Evolutionary conservation across 2,888 invertebrate genomes (phyloP).

Genomic region (Parnassius mnemosyne): DNA sequence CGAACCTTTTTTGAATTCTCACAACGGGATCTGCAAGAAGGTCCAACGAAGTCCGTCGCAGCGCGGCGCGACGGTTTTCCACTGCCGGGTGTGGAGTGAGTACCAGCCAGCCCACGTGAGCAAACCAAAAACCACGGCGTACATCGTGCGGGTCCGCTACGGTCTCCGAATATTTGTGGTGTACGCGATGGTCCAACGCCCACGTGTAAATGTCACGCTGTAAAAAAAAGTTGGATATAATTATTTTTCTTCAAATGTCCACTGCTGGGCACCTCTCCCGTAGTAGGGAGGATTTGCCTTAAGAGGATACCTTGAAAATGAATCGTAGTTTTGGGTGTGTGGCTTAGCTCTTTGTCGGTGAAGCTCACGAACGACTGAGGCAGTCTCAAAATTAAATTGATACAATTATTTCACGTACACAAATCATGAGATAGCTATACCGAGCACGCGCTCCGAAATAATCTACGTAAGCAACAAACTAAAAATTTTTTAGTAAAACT

Average conservation of each 20-base stretch:
- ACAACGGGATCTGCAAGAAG: slow-evolving; percentile 87
- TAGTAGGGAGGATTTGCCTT: too few species aligned
- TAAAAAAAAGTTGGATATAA: slow-evolving; percentile 35
- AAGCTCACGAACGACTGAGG: too few species aligned
- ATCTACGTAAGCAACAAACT: too few species aligned
- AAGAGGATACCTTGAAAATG: too few species aligned
- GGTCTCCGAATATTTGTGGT: slow-evolving; percentile 94
- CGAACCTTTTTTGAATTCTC: slow-evolving; percentile 86
- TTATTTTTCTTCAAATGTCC: background rate
- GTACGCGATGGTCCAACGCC: slow-evolving; percentile 93
- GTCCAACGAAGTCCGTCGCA: slow-evolving; percentile 83
- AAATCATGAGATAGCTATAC: too few species aligned
- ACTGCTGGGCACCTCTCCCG: too few species aligned
- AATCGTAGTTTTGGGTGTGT: too few species aligned
- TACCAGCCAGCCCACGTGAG: slow-evolving; percentile 96
- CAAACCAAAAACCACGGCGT: slow-evolving; percentile 92
- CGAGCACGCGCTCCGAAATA: too few species aligned
- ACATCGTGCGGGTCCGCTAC: slow-evolving; percentile 93
- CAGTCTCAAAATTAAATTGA: too few species aligned
- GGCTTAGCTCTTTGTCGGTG: too few species aligned
- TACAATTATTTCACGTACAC: too few species aligned
- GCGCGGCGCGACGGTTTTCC: slow-evolving; percentile 82
- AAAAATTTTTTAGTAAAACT: too few species aligned
- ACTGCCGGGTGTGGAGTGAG: slow-evolving; percentile 91
- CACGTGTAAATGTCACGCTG: slow-evolving; percentile 92